Evolutionary conservation across 2,888 invertebrate species (phyloP).

Genomic region (Abrostola triplasia): DNA sequence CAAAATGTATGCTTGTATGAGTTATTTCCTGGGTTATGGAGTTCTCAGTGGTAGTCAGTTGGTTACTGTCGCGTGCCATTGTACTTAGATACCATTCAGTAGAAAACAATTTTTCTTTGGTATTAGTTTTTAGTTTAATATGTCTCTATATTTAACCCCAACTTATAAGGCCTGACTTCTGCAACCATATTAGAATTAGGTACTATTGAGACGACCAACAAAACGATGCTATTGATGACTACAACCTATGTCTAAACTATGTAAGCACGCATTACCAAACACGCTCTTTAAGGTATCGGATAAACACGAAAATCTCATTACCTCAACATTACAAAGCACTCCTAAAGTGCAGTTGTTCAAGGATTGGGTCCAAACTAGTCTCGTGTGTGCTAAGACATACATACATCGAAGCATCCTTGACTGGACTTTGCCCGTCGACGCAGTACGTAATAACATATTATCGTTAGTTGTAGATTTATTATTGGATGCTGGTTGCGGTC

Average conservation of each 20-base stretch:
- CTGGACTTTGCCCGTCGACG: constrained; percentile 63
- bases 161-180: no score
- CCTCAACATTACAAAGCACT: constrained; percentile 37
- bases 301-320: constrained; percentile 51
- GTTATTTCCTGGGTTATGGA: no score
- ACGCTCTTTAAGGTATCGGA: constrained; percentile 28
- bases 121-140: no score
- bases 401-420: constrained; percentile 44
- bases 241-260: constrained; percentile 12
- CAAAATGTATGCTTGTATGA: no score
- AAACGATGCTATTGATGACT: neutral
- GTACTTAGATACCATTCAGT: no score
- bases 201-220: neutral
- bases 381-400: constrained; percentile 20
- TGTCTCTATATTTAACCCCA: no score
- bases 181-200: no score
- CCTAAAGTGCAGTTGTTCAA: constrained; percentile 35
- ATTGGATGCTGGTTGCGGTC: constrained; percentile 31
- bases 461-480: constrained; percentile 53
- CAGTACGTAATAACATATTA: constrained; percentile 57
- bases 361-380: constrained; percentile 46
- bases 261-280: constrained; percentile 17
- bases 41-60: no score
- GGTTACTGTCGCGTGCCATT: no score
- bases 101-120: no score